Base-by-base conservation (phyloP, 2,113 vertebrate genomes). In the Arothron firmamentum region DNA sequence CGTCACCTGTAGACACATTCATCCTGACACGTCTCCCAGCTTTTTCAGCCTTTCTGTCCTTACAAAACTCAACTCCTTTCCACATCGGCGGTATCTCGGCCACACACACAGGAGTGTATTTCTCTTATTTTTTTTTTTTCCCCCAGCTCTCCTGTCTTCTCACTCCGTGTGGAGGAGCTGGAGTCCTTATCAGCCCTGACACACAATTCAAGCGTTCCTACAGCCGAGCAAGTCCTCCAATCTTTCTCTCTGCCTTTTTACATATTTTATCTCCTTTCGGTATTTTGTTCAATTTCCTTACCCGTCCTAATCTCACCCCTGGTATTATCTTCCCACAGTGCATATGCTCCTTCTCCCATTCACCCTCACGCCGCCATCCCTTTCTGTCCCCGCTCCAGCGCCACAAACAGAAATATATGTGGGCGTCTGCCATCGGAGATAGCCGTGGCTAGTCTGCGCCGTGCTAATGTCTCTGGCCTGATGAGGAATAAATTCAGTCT, bases 381-480 rank as follows among this genome's bases (percentile, higher is more conserved):
- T 56, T 65, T 52, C 54, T 53, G 15, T 56, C 66, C 23, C 53
- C 17, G 25, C 28, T 45, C 42, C 5, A 68, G 53, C 75, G 75
- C 67, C 83, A 76, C 86, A 80, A 87, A 84, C 82, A 79, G 69
- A 85, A 83, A 87, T 79, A 88, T 79, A 88, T 86, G 87, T 77
- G 73, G 77, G 68, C 46, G 68, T 78, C 80, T 83, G 84, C 75
- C 70, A 81, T 67, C 47, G 20, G 58, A 85, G 81, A 83, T 84
- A 85, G 81, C 65, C 67, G 34, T 67, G 61, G 57, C 48, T 18
- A 84, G 60, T 79, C 78, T 81, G 84, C 89, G 86, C 81, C 66
- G 84, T 87, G 87, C 82, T 88, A 87, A 90, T 91, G 89, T 87
- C 58, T 38, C 66, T 72, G 80, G 73, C 78, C 78, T 85, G 73